These are phyloP conservation scores for Globodera rostochiensis DNA, from an alignment of 1,140 invertebrate species.

Conservation along the genomic window DNA sequence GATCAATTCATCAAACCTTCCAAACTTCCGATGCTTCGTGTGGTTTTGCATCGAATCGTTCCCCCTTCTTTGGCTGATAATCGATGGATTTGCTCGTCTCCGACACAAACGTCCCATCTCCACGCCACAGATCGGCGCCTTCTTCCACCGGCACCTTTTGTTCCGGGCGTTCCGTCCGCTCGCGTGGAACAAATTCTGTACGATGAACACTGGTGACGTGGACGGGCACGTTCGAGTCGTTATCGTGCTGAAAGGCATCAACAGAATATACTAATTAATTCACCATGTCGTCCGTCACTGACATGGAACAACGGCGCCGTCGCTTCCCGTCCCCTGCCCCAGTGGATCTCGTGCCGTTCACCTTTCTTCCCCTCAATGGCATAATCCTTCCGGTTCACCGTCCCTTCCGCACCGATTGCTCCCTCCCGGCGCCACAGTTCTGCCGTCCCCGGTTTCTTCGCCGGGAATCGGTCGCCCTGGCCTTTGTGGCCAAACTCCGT, in stretches of 20 bases:
- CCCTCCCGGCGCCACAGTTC: conserved; percentile 22
- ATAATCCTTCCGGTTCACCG: conserved; percentile 22
- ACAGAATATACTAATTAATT: background rate
- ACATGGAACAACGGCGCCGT: conserved; percentile 10
- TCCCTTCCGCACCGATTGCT: conserved; percentile 10
- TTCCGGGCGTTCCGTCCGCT: background rate
- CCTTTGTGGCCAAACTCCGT: conserved; percentile 22
- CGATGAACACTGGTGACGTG: background rate
- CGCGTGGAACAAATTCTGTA: background rate
- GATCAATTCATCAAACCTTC: conserved; percentile 24
- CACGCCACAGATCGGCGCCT: conserved; percentile 3
- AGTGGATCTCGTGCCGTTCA: conserved; percentile 25
- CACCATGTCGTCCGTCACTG: background rate
- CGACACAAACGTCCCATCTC: conserved; percentile 32
- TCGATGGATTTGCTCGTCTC: conserved; percentile 27
- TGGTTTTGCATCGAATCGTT: conserved; percentile 32
- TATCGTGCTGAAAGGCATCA: background rate
- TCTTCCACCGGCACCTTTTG: background rate
- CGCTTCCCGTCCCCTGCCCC: conserved; percentile 6
- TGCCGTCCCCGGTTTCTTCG: conserved; percentile 2
- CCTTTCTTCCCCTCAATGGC: conserved; percentile 20
- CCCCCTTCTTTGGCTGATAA: conserved; percentile 27
- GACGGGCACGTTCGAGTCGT: background rate
- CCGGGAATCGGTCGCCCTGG: conserved; percentile 16
- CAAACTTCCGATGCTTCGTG: conserved; percentile 30